Conservation (phyloP, 2,113 vertebrate species). For the Prolemur simus region DNA sequence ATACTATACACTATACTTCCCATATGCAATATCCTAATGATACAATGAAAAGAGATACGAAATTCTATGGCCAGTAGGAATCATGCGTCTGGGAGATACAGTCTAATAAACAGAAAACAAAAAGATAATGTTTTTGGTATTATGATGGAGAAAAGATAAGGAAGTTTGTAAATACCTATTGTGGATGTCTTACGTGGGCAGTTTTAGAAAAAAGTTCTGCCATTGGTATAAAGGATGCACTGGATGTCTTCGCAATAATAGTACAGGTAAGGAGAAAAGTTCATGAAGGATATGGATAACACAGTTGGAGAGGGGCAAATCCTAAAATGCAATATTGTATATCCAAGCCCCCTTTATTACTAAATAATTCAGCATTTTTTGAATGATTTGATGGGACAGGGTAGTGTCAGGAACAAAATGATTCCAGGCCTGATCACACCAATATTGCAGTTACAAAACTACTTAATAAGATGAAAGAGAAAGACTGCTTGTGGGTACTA, state of each 20-base stretch:
- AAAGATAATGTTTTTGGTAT: not conserved
- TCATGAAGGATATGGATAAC: not conserved
- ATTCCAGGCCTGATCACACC: not conserved
- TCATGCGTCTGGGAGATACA: not conserved
- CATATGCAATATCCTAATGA: not conserved
- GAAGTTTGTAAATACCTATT: not conserved
- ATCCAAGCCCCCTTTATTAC: not conserved
- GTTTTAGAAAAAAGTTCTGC: not conserved
- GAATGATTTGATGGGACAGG: not conserved
- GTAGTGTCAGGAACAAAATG: not conserved
- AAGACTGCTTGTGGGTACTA: not conserved
- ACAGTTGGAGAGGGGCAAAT: not conserved
- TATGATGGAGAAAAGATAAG: not conserved
- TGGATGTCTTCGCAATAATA: not conserved
- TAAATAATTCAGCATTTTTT: not conserved
- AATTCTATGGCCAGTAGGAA: not conserved
- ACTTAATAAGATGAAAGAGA: not conserved
- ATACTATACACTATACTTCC: not conserved
- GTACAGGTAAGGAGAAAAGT: not conserved
- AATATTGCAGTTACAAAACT: not conserved
- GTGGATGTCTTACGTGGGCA: not conserved
- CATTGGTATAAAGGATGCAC: not conserved
- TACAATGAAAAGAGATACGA: not conserved
- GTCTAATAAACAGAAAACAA: not conserved
- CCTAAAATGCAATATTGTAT: not conserved